Evolutionary conservation across 2,113 vertebrate genomes (phyloP).

Genomic region (Neomonachus schauinslandi): DNA sequence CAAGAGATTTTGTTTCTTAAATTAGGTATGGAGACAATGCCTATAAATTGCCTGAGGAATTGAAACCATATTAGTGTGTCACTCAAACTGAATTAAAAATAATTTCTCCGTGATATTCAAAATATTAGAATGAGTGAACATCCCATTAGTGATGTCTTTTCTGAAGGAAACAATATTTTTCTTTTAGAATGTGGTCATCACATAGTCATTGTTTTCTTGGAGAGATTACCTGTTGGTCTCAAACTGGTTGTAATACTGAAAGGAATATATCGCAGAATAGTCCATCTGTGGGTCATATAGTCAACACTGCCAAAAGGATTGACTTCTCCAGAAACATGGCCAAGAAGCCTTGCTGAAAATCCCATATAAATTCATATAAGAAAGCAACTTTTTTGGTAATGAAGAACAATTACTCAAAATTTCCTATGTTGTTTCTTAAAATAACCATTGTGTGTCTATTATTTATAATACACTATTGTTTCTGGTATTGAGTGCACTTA

Average conservation of each 20-base stretch:
- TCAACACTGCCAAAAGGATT: background rate
- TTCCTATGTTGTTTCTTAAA: background rate
- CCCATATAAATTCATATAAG: background rate
- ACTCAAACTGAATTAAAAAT: slow-evolving; percentile 16
- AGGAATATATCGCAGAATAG: background rate
- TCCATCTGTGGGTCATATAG: background rate
- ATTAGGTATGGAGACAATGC: background rate
- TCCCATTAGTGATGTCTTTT: background rate
- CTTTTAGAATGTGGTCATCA: background rate
- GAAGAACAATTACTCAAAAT: background rate
- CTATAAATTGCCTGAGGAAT: background rate
- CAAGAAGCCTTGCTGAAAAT: background rate
- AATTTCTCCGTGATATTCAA: background rate
- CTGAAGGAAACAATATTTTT: background rate
- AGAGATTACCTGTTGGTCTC: background rate
- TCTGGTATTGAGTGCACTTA: background rate
- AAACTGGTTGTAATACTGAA: background rate
- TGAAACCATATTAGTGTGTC: background rate
- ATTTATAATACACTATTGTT: background rate
- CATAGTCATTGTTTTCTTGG: background rate
- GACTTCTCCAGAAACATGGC: background rate
- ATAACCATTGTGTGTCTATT: background rate
- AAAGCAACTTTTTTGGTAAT: background rate
- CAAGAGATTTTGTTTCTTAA: background rate
- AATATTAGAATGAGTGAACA: background rate